Percentiles rank a stretch among this genome's conserved stretches.
Conservation (phyloP, 2,113 vertebrate species). For the Microcebus ravelobensis region DNA sequence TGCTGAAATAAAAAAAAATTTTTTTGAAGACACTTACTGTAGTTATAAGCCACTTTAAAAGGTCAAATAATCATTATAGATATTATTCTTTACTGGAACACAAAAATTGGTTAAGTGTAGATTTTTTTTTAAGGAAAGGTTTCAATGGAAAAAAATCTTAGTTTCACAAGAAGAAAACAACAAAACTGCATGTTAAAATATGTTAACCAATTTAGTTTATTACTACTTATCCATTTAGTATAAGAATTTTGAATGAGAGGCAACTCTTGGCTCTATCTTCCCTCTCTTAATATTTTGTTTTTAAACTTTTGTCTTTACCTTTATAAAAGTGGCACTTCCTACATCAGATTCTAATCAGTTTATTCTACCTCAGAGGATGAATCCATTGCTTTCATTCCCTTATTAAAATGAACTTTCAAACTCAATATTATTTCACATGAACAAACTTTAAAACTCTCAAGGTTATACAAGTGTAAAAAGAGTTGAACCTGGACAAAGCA, state of each 20-base stretch:
- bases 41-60: background rate
- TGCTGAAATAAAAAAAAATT: too few relatives aligned
- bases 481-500: background rate
- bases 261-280: background rate
- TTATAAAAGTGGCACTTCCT: background rate
- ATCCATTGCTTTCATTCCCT: background rate
- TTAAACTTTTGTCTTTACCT: background rate
- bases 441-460: background rate
- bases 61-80: background rate
- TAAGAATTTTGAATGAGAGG: background rate
- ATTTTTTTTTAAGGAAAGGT: background rate
- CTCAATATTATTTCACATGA: background rate
- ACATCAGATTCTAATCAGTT: conserved; percentile 17
- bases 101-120: background rate
- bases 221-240: background rate
- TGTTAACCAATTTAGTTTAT: background rate
- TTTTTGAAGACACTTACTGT: background rate
- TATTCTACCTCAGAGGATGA: background rate
- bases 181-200: background rate
- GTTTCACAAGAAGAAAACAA: conserved; percentile 22
- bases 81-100: background rate
- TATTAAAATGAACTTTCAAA: background rate
- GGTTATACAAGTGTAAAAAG: background rate
- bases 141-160: background rate
- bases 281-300: background rate